Evolutionary conservation across 2,888 invertebrate species (phyloP).

Genomic region (Epistrophella euchroma): DNA sequence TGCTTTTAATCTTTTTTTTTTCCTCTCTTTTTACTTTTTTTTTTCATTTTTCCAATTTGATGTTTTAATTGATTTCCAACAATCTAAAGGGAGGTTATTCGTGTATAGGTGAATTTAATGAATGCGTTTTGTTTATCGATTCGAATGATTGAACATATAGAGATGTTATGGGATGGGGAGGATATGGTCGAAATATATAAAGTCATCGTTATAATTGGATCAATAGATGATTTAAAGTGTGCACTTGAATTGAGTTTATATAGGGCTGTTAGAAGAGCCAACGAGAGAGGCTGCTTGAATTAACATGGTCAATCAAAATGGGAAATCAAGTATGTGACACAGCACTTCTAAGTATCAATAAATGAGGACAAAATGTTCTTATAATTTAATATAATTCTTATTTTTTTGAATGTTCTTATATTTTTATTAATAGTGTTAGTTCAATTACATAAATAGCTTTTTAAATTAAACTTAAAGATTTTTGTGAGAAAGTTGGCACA

Average conservation of each 20-base stretch:
- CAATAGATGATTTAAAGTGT: conserved; percentile 14
- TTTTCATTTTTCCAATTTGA: conserved; percentile 8
- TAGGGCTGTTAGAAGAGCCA: neutral
- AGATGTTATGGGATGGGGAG: neutral
- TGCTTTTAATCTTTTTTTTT: neutral
- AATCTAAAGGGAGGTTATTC: neutral
- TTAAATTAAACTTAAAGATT: too few relatives aligned
- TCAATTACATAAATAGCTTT: too few relatives aligned
- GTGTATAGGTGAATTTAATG: conserved; percentile 5
- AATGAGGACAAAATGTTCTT: too few relatives aligned
- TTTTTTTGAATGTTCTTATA: too few relatives aligned
- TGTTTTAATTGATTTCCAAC: conserved; percentile 33
- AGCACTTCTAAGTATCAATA: too few relatives aligned
- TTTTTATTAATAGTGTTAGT: too few relatives aligned
- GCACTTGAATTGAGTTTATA: conserved; percentile 6
- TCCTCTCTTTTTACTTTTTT: neutral
- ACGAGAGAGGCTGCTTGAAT: conserved; percentile 8
- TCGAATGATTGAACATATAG: neutral
- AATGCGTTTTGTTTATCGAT: conserved; percentile 34
- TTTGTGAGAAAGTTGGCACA: too few relatives aligned
- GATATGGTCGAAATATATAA: neutral
- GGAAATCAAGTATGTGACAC: conserved; percentile 19
- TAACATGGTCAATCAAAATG: conserved; percentile 9
- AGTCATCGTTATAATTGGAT: conserved; percentile 43
- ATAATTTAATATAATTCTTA: too few relatives aligned